These are phyloP conservation scores for Cryptus viduatorius DNA, from an alignment of 2,888 invertebrate genomes.

Conservation along the genomic window DNA sequence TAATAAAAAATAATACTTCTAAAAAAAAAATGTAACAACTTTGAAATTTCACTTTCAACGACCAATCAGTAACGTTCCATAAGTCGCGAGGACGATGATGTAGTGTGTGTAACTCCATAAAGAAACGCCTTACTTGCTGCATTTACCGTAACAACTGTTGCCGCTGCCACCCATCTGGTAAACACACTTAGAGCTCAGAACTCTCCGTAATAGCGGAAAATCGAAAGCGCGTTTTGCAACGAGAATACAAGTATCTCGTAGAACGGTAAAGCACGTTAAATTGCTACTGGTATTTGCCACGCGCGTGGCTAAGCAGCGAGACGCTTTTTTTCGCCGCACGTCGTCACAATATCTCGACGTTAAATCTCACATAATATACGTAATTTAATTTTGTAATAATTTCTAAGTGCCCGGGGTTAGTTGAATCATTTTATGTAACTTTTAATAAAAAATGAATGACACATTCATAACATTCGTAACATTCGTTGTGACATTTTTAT, in stretches of 20 bases:
- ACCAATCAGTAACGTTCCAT: conserved; percentile 41
- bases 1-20: too few relatives aligned
- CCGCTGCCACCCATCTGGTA: neutral
- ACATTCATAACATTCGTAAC: too few relatives aligned
- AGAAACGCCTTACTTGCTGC: conserved; percentile 60
- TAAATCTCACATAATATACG: conserved; percentile 41
- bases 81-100: conserved; percentile 64
- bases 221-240: conserved; percentile 72
- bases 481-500: neutral
- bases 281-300: conserved; percentile 28
- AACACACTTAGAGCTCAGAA: conserved; percentile 16
- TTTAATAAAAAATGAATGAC: neutral
- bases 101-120: conserved; percentile 55
- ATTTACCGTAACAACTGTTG: conserved; percentile 39
- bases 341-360: conserved; percentile 47
- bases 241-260: conserved; percentile 52
- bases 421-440: neutral
- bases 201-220: conserved; percentile 66
- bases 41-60: conserved; percentile 70
- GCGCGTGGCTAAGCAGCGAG: conserved; percentile 58
- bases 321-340: conserved; percentile 14
- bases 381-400: conserved; percentile 52
- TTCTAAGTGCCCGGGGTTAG: neutral
- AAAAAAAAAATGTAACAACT: neutral
- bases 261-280: conserved; percentile 28